A percentile compares a stretch with the other conserved stretches of the same genome.
Evolutionary conservation across 1,140 invertebrate species (phyloP).

Genomic region (Muscidifurax raptorellus): DNA sequence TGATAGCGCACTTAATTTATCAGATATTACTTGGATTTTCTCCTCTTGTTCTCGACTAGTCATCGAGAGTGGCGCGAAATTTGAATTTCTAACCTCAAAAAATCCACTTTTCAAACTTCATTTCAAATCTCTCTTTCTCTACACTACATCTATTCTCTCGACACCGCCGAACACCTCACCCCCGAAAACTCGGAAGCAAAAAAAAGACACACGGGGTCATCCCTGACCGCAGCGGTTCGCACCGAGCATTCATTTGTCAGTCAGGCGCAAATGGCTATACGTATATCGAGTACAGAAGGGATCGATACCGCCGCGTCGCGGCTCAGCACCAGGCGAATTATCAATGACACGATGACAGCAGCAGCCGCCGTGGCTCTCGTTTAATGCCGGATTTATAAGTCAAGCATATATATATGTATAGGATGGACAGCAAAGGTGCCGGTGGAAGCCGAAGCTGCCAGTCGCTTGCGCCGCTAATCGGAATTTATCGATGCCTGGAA

Average conservation of each 20-base stretch:
- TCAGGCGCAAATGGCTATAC: not conserved
- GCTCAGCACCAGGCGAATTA: slow-evolving; percentile 7
- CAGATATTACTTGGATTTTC: too few species aligned
- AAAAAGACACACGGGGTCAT: too few species aligned
- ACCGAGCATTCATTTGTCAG: not conserved
- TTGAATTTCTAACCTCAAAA: too few species aligned
- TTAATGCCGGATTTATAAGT: slow-evolving; percentile 63
- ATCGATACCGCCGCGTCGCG: not conserved
- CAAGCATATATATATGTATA: not conserved
- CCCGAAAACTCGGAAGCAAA: too few species aligned
- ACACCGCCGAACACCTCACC: too few species aligned
- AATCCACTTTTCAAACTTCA: too few species aligned
- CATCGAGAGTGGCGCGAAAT: too few species aligned
- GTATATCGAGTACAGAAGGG: not conserved
- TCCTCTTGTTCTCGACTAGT: too few species aligned
- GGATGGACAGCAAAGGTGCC: slow-evolving; percentile 19
- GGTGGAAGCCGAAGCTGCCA: not conserved
- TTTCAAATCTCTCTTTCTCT: too few species aligned
- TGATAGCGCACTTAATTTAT: too few species aligned
- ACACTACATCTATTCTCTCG: too few species aligned
- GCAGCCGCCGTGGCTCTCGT: not conserved
- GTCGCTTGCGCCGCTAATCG: slow-evolving; percentile 49
- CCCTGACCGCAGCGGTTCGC: too few species aligned
- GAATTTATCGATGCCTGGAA: slow-evolving; percentile 58
- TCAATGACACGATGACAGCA: slow-evolving; percentile 46